Base-by-base conservation (phyloP, 2,797 vertebrate species). In the Gallinago stenura region DNA sequence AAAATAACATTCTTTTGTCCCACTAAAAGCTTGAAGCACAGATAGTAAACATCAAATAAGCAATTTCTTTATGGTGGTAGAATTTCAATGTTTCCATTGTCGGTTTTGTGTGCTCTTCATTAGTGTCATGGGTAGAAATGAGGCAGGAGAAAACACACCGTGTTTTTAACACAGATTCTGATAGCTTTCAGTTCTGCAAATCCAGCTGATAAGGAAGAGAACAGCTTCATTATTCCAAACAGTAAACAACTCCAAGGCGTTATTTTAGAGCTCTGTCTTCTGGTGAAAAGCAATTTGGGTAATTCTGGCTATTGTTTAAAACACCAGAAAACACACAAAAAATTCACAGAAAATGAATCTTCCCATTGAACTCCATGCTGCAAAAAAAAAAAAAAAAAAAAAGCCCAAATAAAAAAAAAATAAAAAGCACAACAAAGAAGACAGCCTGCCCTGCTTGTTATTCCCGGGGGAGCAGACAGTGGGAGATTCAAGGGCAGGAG, bases 401-500 rank as follows among this genome's bases (percentile, higher is more conserved):
- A 79, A 8, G 1, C 20, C 41, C 1, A 2, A 92, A 75, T 71
- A 18, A 26, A 35, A 70, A 33, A 45, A 45, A 33, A 48, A 46
- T 22, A 39, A 25, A n/a, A 53, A 28, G 28, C 15, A 83, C 61
- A 95, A 97, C 89, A 96, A 97, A 96, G 89, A 90, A 2, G 60
- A 77, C 96, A 78, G 90, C 83, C 92, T 91, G 96, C 65, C 73
- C 96, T 0, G 8, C 96, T 97, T 97, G 97, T 98, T 97, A 56
- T 93, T 93, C 92, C 87, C 78, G 33, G 43, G 77, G 28, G 53
- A 90, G 82, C 37, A 77, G 93, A 98, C 97, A 97, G 96, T 97
- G 96, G 95, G 90, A 68, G 86, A 98, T 98, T 98, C 91, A 98
- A 89, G 39, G 69, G 72, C 96, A 89, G 41, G 95, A 80, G 60